A percentile compares a stretch with the other conserved stretches of the same genome.
These are phyloP conservation scores for Holothuria leucospilota DNA, from an alignment of 53 echinoderm and acorn worm genomes.

Conservation along the genomic window DNA sequence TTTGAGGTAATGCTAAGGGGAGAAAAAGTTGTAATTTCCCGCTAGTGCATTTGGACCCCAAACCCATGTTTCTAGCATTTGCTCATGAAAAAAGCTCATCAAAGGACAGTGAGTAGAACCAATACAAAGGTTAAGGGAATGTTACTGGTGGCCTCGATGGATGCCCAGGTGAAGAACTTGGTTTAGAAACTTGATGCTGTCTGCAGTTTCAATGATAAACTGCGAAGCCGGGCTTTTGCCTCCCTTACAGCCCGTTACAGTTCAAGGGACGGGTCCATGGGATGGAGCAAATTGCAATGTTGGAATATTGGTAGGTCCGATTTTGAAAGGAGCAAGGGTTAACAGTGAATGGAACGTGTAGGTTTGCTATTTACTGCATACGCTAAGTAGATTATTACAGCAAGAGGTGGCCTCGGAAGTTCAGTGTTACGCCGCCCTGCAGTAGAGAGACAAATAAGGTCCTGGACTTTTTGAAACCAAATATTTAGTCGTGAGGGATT, in stretches of 20 bases:
- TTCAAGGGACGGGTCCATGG: constrained; percentile 56
- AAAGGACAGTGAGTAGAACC: constrained; percentile 62
- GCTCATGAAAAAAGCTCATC: constrained; percentile 71
- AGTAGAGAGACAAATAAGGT: neutral
- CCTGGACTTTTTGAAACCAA: neutral
- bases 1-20: constrained; percentile 50
- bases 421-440: neutral
- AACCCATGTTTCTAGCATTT: constrained; percentile 11
- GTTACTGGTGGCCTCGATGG: too few relatives aligned
- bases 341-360: constrained; percentile 15
- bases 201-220: too few relatives aligned
- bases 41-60: neutral
- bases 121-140: too few relatives aligned
- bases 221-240: constrained; percentile 18
- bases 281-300: constrained; percentile 69
- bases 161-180: too few relatives aligned
- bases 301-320: constrained; percentile 70
- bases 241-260: constrained; percentile 44
- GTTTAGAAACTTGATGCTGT: too few relatives aligned
- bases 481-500: neutral
- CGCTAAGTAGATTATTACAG: neutral
- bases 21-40: constrained; percentile 54
- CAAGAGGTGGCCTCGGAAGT: neutral
- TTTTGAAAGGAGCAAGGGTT: too few relatives aligned
- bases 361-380: constrained; percentile 1